phyloP scores from a whole-genome alignment of 2,797 vertebrate species.

The Heliangelus exortis region DNA sequence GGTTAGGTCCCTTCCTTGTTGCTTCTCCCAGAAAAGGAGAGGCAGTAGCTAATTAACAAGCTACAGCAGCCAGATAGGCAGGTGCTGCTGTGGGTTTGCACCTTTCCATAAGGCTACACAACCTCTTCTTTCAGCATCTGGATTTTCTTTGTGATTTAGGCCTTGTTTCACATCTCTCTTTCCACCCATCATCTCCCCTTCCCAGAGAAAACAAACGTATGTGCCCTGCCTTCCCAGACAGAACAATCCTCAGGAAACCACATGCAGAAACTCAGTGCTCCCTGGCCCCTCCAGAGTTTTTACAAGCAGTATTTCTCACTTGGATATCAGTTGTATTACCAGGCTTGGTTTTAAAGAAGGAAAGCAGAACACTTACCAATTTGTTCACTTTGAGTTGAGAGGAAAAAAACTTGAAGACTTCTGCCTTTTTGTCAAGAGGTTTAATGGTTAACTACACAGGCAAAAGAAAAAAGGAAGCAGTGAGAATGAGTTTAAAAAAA shows the following conservation, averaged over 20 bases:
- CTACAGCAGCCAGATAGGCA: not conserved
- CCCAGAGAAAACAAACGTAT: not conserved
- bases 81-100: not conserved
- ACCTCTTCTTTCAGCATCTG: not conserved
- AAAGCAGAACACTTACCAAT: constrained; percentile 79
- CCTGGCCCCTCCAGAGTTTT: not conserved
- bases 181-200: not conserved
- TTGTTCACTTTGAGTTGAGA: constrained; percentile 93
- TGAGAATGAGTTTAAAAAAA: not conserved
- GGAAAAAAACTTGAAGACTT: constrained; percentile 94
- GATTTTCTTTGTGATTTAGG: not conserved
- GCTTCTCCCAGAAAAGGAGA: not conserved
- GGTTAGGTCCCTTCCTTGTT: not conserved
- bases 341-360: not conserved
- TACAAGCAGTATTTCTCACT: not conserved
- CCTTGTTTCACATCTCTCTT: not conserved
- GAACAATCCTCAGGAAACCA: not conserved
- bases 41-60: not conserved
- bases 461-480: not conserved
- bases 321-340: not conserved
- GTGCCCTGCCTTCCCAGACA: not conserved
- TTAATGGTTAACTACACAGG: constrained; percentile 89
- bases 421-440: constrained; percentile 92
- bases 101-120: not conserved
- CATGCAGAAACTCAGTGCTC: not conserved